Conservation (phyloP, 2,113 vertebrate species). For the Oostethus manadensis region DNA sequence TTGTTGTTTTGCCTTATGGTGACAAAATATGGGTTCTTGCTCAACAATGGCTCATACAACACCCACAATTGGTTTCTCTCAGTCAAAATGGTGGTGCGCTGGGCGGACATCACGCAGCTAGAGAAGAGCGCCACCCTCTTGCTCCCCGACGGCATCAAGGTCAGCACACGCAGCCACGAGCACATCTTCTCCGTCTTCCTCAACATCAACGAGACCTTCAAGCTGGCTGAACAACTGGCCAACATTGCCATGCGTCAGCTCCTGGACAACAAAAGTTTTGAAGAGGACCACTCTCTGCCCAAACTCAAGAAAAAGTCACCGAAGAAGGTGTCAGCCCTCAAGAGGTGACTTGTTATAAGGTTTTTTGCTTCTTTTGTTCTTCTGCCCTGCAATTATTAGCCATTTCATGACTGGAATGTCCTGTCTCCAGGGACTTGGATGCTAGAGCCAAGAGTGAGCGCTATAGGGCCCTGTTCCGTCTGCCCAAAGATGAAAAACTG, state of each 20-base stretch:
- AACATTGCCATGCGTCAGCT: slow-evolving; percentile 98
- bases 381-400: background rate
- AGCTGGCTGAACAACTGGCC: slow-evolving; percentile 94
- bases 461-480: slow-evolving; percentile 88
- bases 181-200: slow-evolving; percentile 96
- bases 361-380: too few species aligned
- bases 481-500: slow-evolving; percentile 94
- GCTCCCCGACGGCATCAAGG: slow-evolving; percentile 89
- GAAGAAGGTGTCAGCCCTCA: slow-evolving; percentile 91
- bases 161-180: slow-evolving; percentile 86
- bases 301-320: slow-evolving; percentile 95
- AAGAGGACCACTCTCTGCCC: slow-evolving; percentile 90
- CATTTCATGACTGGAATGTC: background rate
- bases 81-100: slow-evolving; percentile 95
- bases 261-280: slow-evolving; percentile 94
- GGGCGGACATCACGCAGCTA: slow-evolving; percentile 95
- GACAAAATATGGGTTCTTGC: too few species aligned
- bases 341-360: slow-evolving; percentile 70
- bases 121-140: slow-evolving; percentile 92
- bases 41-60: too few species aligned
- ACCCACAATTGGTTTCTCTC: background rate
- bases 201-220: slow-evolving; percentile 95
- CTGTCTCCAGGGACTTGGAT: slow-evolving; percentile 82
- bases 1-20: too few species aligned
- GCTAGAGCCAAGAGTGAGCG: slow-evolving; percentile 94